Base-by-base conservation (phyloP, 2,888 invertebrate genomes). In the Heteropelma amictum region DNA sequence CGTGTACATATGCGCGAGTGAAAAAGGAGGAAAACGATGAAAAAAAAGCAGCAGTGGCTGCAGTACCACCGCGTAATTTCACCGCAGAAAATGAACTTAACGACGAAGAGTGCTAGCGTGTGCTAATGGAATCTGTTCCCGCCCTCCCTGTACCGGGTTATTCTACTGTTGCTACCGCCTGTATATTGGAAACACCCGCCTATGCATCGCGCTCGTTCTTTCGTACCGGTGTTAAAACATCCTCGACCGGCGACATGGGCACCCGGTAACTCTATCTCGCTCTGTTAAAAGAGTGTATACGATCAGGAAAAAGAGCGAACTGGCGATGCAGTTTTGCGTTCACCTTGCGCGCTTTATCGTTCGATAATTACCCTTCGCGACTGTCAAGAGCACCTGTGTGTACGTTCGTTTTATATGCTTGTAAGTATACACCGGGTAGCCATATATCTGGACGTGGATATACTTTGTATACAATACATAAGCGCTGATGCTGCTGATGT, bases 281-380 rank as follows among this genome's bases (percentile, higher is more conserved):
- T 49, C 12, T 49, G n/a, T 26, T 54, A 17, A 56, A 10, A 35
- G 14, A 23, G 19, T 17, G 17, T 30, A 21, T 14, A 23, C 7
- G 38, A 53, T 28, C 33, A 28, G 26, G 47, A 17, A 14, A 12
- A 28, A 23, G 38, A 14, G 47, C 21, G 53, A 51, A 58, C 56
- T 17, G 45, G 47, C 56, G 60, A 56, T 63, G 72, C 58, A 63
- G 77, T 79, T 80, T 79, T 75, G 67, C 72, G 80, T 78, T 76
- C 73, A 76, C 78, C 76, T 78, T 72, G 72, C 61, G 79, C 80
- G 80, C 76, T 81, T 81, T 81, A 81, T 81, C 81, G 78, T 73
- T 77, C 79, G 79, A 81, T 81, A 81, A 81, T 81, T 81, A 81
- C 79, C 78, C 79, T 74, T 77, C 72, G 68, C 74, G 77, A 73